Evolutionary conservation across 2,888 invertebrate species (phyloP).

Genomic region (Rhodophaea formosa): DNA sequence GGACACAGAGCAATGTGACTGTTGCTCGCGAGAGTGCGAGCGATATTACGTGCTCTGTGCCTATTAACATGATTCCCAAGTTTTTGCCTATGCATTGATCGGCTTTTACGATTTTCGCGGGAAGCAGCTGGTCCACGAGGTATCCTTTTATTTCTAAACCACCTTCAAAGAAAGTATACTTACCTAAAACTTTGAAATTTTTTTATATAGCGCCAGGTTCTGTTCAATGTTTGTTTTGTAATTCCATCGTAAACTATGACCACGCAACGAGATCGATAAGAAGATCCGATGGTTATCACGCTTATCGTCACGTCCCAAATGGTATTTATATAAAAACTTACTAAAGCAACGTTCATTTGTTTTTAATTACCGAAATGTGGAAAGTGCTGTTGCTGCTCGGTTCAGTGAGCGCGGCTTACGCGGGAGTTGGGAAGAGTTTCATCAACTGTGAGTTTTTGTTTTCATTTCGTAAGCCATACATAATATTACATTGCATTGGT

Average conservation of each 20-base stretch:
- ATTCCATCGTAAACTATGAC: too few species aligned
- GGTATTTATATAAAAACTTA: slow-evolving; percentile 29
- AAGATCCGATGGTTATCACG: slow-evolving; percentile 18
- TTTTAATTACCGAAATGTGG: slow-evolving; percentile 42
- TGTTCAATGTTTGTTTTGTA: neutral
- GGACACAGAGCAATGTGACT: too few species aligned
- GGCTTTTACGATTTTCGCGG: too few species aligned
- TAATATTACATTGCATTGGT: neutral
- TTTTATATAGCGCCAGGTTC: too few species aligned
- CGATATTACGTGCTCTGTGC: too few species aligned
- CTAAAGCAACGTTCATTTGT: slow-evolving; percentile 7
- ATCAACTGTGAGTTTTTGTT: slow-evolving; percentile 56
- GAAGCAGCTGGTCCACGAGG: too few species aligned
- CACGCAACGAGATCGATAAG: slow-evolving; percentile 1
- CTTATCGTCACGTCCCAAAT: slow-evolving; percentile 30
- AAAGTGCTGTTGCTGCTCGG: slow-evolving; percentile 35
- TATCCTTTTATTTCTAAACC: too few species aligned
- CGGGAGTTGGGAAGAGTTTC: slow-evolving; percentile 36
- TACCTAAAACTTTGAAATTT: too few species aligned
- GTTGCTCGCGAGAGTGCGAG: too few species aligned
- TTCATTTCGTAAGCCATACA: neutral
- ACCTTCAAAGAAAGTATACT: too few species aligned
- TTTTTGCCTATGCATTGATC: too few species aligned
- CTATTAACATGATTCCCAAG: too few species aligned
- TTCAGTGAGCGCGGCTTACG: slow-evolving; percentile 31